Percentiles rank a stretch among this genome's conserved stretches.
Evolutionary conservation across 1,140 invertebrate genomes (phyloP).

Genomic region (Sycophaga agraensis): DNA sequence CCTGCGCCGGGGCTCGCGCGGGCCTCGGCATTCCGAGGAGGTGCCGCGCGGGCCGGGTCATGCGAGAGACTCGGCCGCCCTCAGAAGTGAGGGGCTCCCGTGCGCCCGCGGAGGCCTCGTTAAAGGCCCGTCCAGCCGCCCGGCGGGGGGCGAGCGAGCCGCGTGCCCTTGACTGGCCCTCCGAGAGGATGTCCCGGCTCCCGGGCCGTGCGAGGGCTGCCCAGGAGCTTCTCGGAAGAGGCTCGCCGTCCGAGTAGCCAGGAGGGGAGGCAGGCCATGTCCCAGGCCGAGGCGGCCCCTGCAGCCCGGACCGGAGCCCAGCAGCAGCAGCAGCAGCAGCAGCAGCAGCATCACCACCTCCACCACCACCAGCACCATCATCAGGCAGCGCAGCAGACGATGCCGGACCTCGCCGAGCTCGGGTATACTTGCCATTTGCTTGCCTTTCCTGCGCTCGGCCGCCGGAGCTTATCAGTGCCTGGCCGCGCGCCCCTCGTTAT

Average conservation of each 20-base stretch:
- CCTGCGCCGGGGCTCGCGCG: neutral
- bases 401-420: neutral
- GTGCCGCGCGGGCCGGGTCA: neutral
- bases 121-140: neutral
- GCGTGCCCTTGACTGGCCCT: neutral
- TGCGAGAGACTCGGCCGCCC: neutral
- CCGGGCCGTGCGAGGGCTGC: no score
- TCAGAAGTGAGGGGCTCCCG: no score
- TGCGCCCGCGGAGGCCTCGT: neutral
- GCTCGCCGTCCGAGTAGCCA: no score
- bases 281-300: slow-evolving; percentile 32
- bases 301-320: neutral
- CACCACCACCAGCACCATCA: slow-evolving; percentile 48
- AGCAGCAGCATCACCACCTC: no score
- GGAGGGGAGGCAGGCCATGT: no score
- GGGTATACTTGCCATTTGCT: no score
- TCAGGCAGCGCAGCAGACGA: no score
- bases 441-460: neutral
- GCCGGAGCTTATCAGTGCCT: neutral
- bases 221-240: no score
- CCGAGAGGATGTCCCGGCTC: no score
- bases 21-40: neutral
- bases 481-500: neutral
- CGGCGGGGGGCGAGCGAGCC: neutral
- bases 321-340: slow-evolving; percentile 5